phyloP scores from a whole-genome alignment of 2,888 invertebrate species.

The Alloscopus bannaensis region DNA sequence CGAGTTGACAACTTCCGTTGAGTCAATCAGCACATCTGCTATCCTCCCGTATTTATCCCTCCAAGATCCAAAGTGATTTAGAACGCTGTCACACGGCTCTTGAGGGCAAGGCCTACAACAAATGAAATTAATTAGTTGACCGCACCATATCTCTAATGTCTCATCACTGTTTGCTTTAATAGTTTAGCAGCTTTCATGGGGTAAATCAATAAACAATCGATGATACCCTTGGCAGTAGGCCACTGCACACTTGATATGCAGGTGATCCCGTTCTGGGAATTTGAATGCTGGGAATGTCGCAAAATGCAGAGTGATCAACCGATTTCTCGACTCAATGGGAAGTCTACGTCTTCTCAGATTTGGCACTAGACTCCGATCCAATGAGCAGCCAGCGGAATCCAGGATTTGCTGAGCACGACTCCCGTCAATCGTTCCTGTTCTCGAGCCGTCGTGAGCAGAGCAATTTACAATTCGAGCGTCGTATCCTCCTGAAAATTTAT shows the following conservation, averaged over 20 bases:
- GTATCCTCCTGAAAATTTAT: conserved; percentile 81
- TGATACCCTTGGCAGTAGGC: conserved; percentile 87
- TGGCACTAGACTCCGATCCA: conserved; percentile 71
- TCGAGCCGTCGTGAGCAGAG: conserved; percentile 85
- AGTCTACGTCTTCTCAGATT: conserved; percentile 72
- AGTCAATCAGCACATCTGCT: conserved; percentile 78
- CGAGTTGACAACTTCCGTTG: conserved; percentile 86
- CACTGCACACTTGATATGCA: conserved; percentile 86
- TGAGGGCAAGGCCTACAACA: conserved; percentile 82
- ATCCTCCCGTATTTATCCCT: conserved; percentile 72
- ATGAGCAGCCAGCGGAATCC: conserved; percentile 72
- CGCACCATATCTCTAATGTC: no score
- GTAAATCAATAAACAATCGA: no score
- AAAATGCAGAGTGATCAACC: conserved; percentile 73
- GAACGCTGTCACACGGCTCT: conserved; percentile 76
- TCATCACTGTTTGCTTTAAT: no score
- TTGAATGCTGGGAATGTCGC: conserved; percentile 88
- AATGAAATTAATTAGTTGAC: no score
- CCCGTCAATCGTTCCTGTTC: conserved; percentile 65
- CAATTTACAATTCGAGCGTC: conserved; percentile 86
- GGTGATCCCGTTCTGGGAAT: conserved; percentile 86
- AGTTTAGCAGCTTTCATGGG: no score
- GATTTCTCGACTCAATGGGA: conserved; percentile 71
- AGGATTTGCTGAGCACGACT: conserved; percentile 71
- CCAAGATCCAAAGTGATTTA: conserved; percentile 72